A percentile compares a stretch with the other conserved stretches of the same genome.
These are phyloP conservation scores for Odontothrips loti DNA, from an alignment of 2,888 invertebrate species.

Conservation along the genomic window DNA sequence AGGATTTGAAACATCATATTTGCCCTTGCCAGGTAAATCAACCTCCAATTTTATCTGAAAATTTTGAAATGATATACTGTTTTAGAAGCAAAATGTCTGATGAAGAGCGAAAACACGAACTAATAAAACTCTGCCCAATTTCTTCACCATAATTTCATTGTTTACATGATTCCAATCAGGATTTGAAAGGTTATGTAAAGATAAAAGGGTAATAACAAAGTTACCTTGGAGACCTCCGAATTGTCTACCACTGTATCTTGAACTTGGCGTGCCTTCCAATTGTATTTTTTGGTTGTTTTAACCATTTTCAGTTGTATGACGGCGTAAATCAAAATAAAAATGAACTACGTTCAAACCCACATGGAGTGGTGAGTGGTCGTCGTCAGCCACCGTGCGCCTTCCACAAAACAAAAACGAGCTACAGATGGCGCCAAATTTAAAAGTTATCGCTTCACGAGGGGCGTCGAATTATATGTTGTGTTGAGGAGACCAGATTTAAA, in stretches of 20 bases:
- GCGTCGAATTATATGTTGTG: too few relatives aligned
- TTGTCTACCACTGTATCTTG: conserved; percentile 67
- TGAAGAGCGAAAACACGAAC: background rate
- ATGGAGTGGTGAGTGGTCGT: background rate
- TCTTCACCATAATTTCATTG: background rate
- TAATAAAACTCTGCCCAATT: background rate
- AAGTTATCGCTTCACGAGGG: too few relatives aligned
- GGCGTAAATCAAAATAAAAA: background rate
- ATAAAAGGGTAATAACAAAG: conserved; percentile 29
- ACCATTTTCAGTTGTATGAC: conserved; percentile 53
- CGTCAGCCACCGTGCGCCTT: too few relatives aligned
- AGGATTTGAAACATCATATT: conserved; percentile 71
- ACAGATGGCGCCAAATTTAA: too few relatives aligned
- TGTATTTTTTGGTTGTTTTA: conserved; percentile 61
- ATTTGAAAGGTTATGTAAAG: conserved; percentile 9
- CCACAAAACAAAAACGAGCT: too few relatives aligned
- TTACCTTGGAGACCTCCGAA: conserved; percentile 63
- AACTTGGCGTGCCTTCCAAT: conserved; percentile 69
- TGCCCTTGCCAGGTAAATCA: conserved; percentile 49
- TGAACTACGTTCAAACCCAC: background rate
- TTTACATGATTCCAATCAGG: background rate
- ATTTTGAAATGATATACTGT: conserved; percentile 40
- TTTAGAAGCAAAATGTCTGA: conserved; percentile 28
- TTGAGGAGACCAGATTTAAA: too few relatives aligned
- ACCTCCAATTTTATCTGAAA: conserved; percentile 65